Percentiles rank a stretch among this genome's conserved stretches.
Conservation (phyloP, 2,797 vertebrate genomes). For the Trichosurus vulpecula region DNA sequence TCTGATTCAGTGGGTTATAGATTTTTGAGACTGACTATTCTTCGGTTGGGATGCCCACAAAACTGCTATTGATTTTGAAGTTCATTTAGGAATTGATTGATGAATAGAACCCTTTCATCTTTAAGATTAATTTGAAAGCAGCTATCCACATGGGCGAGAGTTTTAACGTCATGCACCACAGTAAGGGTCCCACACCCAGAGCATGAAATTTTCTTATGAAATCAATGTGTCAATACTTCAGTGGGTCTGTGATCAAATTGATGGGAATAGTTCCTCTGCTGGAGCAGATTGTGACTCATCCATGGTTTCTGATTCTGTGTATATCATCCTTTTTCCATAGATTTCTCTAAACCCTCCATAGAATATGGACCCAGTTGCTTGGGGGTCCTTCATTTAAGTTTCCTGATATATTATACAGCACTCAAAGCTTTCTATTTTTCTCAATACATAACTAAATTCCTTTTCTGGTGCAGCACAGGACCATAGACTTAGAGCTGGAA, state of each 20-base stretch:
- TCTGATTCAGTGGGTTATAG: neutral
- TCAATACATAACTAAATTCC: neutral
- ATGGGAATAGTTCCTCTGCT: neutral
- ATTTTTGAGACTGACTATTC: neutral
- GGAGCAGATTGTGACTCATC: neutral
- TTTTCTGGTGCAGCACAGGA: neutral
- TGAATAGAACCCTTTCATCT: neutral
- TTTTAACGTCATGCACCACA: neutral
- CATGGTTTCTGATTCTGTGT: neutral
- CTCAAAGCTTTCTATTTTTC: neutral
- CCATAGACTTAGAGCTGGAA: neutral
- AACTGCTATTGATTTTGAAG: neutral
- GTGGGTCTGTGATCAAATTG: neutral
- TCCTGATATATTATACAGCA: neutral
- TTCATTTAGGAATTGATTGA: neutral
- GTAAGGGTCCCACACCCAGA: neutral
- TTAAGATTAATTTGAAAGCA: neutral
- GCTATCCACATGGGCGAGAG: neutral
- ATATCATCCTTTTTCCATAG: neutral
- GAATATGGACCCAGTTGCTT: neutral
- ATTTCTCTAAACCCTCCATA: neutral
- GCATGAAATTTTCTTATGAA: neutral
- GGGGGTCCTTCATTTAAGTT: neutral
- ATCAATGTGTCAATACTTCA: neutral
- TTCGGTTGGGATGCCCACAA: neutral